Conservation (phyloP, 2,113 vertebrate genomes). For the Ceratotherium simum region DNA sequence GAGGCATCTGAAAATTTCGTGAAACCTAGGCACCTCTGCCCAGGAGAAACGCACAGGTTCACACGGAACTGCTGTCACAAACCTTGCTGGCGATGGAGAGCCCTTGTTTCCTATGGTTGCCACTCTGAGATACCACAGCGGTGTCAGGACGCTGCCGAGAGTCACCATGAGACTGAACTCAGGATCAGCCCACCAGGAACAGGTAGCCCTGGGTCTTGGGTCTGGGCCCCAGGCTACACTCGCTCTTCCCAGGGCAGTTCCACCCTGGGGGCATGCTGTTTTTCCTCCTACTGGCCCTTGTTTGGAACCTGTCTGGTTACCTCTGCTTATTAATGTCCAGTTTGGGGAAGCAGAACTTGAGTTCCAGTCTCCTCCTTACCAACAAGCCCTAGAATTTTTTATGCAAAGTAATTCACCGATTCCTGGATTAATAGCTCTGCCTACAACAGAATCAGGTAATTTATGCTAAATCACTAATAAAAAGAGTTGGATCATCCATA, state of each 20-base stretch:
- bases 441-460: not conserved
- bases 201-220: accelerated
- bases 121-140: accelerated
- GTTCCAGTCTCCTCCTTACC: not conserved
- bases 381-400: not conserved
- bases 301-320: not conserved
- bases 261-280: not conserved
- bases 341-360: not conserved
- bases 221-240: not conserved
- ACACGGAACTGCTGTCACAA: no score
- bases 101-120: not conserved
- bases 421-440: not conserved
- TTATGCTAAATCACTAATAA: not conserved
- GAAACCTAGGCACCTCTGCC: not conserved
- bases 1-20: not conserved
- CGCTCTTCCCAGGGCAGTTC: not conserved
- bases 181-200: no score
- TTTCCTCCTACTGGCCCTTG: not conserved
- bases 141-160: accelerated
- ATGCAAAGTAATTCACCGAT: not conserved
- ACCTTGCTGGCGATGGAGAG: not conserved
- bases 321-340: not conserved
- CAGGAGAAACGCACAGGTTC: not conserved
- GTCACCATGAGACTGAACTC: not conserved
- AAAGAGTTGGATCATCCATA: no score